Percentiles rank a stretch among this genome's conserved stretches.
phyloP scores from a whole-genome alignment of 2,797 vertebrate genomes.

The Neosalanx taihuensis region DNA sequence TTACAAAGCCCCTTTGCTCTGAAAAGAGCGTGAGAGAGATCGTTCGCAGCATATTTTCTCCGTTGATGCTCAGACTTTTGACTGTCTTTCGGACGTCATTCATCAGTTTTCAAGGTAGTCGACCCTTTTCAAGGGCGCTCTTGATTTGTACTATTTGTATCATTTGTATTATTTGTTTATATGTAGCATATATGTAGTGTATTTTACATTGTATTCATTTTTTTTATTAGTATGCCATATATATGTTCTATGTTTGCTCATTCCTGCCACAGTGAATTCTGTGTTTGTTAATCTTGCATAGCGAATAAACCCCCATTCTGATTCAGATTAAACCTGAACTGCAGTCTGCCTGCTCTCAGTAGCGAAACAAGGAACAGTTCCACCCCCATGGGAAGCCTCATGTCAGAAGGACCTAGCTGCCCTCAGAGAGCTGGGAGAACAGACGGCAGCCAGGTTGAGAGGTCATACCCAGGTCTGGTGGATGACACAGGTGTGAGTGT shows the following conservation, averaged over 20 bases:
- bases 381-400: constrained; percentile 4
- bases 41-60: neutral
- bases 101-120: neutral
- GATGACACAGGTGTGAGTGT: neutral
- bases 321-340: neutral
- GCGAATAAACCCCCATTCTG: too few species aligned
- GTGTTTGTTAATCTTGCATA: too few species aligned
- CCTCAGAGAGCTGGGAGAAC: constrained; percentile 12
- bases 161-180: too few species aligned
- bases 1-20: too few species aligned
- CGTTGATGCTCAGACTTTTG: neutral
- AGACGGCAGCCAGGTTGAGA: neutral
- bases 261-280: too few species aligned
- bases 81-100: neutral
- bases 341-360: neutral
- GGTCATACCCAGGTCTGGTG: neutral
- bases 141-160: neutral
- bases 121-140: neutral
- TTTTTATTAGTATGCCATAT: too few species aligned
- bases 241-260: too few species aligned
- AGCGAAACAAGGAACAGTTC: neutral
- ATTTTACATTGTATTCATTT: too few species aligned
- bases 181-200: too few species aligned
- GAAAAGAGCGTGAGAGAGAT: too few species aligned
- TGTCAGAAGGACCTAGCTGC: constrained; percentile 3